Base-by-base conservation (phyloP, 2,888 invertebrate species). In the Prenolepis imparis region DNA sequence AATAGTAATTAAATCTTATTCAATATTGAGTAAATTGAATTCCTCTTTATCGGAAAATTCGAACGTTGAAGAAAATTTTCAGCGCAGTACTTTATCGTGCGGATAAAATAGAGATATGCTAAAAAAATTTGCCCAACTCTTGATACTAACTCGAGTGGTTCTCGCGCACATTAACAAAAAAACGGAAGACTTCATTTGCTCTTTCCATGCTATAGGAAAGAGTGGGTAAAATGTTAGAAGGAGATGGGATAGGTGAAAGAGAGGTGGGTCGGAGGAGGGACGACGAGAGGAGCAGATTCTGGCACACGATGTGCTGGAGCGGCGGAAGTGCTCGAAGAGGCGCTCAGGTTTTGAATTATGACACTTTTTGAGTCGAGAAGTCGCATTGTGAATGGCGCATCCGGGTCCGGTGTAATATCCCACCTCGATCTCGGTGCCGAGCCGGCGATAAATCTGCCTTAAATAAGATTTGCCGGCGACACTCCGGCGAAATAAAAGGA, bases 391-490 rank as follows among this genome's bases (percentile, higher is more conserved):
- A 93, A 91, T 88, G 91, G 92, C 89, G 91, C 92, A 91, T 92
- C 91, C 92, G 90, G 90, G 91, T 91, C 91, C 91, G 82, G 89
- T 87, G 90, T 91, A 91, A 92, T 92, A 90, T 91, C 92, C 90
- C 84, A 89, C 86, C 91, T 87, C 90, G 91, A 92, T 91, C 90
- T 90, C 90, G 86, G 88, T 86, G 85, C 83, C 82, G 87, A 84
- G 78, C n/a, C 87, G 88, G 77, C 91, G 88, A 93, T 93, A 93
- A 93, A 93, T 93, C 92, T 91, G 89, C 90, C 91, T 92, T 92
- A 93, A 92, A 92, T 92, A 92, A 93, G 92, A 93, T 92, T 93
- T 92, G 93, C 92, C 91, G 91, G 84, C 91, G 92, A 91, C 91
- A 89, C 84, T 91, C 89, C 74, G 77, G 67, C 84, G 88, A 91